Evolutionary conservation across 2,113 vertebrate species (phyloP), one percentile per base, ranked within the genome.

Genomic region (Gyps fulvus): DNA sequence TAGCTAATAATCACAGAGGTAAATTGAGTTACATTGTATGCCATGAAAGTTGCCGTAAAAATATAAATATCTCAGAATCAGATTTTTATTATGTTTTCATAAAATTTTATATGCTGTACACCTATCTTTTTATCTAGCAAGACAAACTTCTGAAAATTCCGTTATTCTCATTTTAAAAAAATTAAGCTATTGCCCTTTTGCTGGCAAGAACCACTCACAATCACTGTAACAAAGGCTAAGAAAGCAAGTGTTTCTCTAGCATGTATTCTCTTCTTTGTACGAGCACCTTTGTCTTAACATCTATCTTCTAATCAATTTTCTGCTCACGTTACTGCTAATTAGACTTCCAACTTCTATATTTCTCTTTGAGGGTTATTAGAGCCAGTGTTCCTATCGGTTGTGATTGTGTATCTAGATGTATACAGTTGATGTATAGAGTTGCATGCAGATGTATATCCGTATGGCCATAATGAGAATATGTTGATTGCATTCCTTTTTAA

Each of bases 261-360:
- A 38, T 0, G 0, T 2, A 18, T 7, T 50, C 49, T 20, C 72
- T 40, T 34, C 71, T 43, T 47, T 7, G 10, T 1, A 27, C 1
- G 5, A 81, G 16, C 27, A 78, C 47, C 42, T 63, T 16, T 3
- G 4, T 10, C 62, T 77, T 87, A 90, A 1, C 14, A 59, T 13
- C n/a, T 81, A 21, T 11, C 32, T 42, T 9, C n/a, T 66, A 62
- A 67, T 47, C 55, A 66, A 11, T 21, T 36, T 79, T 34, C 50
- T 63, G 52, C 31, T 90, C 71, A 58, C 29, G 1, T 38, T 20
- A 8, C 34, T 42, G 19, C 63, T 82, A 54, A 84, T 7, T 50
- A 93, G 38, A 42, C 45, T 12, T 50, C 73, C 81, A 66, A 61
- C 8, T 13, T 58, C 43, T 49, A 0, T 16, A 26, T 4, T 40